Evolutionary conservation across 2,888 invertebrate species (phyloP).

Genomic region (Drosophila heteroneura): DNA sequence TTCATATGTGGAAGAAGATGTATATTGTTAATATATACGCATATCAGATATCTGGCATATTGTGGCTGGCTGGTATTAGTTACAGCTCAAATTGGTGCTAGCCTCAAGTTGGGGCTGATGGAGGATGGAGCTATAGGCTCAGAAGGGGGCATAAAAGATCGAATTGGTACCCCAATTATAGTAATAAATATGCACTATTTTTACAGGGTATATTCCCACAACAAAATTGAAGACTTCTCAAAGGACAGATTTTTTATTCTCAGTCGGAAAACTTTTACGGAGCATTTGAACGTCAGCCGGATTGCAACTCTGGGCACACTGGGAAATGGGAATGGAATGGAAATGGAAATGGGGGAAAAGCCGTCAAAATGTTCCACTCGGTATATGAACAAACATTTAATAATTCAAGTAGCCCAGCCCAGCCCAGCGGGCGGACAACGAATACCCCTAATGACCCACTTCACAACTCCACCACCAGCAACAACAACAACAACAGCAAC

Average conservation of each 20-base stretch:
- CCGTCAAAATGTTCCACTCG: constrained; percentile 14
- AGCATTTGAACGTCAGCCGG: constrained; percentile 35
- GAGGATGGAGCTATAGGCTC: too few relatives aligned
- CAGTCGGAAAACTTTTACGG: constrained; percentile 37
- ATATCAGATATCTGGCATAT: background rate
- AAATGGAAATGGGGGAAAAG: background rate
- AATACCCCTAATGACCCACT: constrained; percentile 78
- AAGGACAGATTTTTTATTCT: constrained; percentile 19
- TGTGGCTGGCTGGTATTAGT: background rate
- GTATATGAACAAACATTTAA: constrained; percentile 68
- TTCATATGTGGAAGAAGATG: background rate
- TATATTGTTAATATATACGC: background rate
- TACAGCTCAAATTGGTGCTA: background rate
- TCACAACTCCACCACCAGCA: constrained; percentile 32
- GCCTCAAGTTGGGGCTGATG: too few relatives aligned
- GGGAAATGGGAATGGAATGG: constrained; percentile 8
- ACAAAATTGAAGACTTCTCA: constrained; percentile 53
- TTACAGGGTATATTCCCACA: constrained; percentile 18
- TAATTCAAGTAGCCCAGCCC: constrained; percentile 75
- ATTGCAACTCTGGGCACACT: constrained; percentile 42
- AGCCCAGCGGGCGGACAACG: constrained; percentile 38
- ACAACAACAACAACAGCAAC: background rate
- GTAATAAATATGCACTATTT: background rate
- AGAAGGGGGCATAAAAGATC: too few relatives aligned
- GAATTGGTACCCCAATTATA: background rate